phyloP scores from a whole-genome alignment of 2,113 vertebrate genomes.

The Ceratotherium simum region DNA sequence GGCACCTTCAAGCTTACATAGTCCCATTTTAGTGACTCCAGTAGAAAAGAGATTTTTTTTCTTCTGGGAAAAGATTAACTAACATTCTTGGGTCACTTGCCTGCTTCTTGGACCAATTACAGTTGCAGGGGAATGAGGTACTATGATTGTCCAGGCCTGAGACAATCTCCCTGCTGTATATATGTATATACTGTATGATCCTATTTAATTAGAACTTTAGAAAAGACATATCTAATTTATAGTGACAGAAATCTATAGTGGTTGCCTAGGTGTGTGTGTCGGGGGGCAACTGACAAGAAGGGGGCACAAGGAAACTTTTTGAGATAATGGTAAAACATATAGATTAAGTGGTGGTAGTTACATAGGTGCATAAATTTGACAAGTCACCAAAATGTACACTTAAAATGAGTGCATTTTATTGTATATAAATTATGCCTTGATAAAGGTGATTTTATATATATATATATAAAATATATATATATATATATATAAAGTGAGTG shows the following conservation, averaged over 20 bases:
- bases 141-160: background rate
- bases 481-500: background rate
- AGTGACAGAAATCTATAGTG: background rate
- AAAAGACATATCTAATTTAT: slow-evolving; percentile 31
- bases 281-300: background rate
- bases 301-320: background rate
- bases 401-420: background rate
- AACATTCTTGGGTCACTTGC: background rate
- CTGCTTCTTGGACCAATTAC: background rate
- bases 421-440: slow-evolving; percentile 11
- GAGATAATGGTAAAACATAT: background rate
- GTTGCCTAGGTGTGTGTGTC: background rate
- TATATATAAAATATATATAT: no score
- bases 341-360: background rate
- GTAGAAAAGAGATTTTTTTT: background rate
- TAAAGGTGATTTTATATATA: background rate
- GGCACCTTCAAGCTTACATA: background rate
- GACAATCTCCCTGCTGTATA: background rate
- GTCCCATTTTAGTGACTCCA: background rate
- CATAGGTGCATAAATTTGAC: background rate
- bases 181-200: background rate
- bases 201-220: slow-evolving; percentile 5
- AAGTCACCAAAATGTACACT: background rate
- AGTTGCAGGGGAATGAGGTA: background rate
- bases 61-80: background rate